Evolutionary conservation across 2,797 vertebrate species (phyloP).

Genomic region (Glyptemys insculpta): DNA sequence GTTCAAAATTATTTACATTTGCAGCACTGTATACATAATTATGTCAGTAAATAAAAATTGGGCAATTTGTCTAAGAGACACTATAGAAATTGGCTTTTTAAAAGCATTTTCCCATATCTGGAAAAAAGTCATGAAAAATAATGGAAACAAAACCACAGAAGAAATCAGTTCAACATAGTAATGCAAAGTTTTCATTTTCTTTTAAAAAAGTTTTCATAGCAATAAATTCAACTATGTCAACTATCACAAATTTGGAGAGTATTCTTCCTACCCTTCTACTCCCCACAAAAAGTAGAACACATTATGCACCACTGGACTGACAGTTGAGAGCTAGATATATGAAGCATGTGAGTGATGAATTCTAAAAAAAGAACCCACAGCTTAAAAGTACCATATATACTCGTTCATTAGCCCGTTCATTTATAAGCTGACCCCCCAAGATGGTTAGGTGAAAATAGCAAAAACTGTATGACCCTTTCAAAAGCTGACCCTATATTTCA

Average conservation of each 20-base stretch:
- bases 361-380: fast-evolving
- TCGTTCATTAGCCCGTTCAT: too few species aligned
- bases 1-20: background rate
- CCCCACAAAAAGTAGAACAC: background rate
- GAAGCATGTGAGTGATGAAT: background rate
- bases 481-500: too few species aligned
- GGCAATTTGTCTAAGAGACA: background rate
- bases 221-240: background rate
- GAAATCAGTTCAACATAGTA: background rate
- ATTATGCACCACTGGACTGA: background rate
- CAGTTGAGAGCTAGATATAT: background rate
- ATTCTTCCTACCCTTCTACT: background rate
- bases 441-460: too few species aligned
- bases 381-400: background rate
- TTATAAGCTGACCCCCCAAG: too few species aligned
- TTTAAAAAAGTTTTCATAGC: background rate
- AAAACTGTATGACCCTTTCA: too few species aligned
- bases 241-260: background rate
- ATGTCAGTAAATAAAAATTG: background rate
- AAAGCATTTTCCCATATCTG: background rate
- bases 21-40: background rate
- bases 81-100: background rate
- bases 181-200: background rate
- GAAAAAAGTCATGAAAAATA: background rate
- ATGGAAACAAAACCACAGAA: background rate